Conservation (phyloP, 2,888 invertebrate genomes). For the Neelides folsomi region DNA sequence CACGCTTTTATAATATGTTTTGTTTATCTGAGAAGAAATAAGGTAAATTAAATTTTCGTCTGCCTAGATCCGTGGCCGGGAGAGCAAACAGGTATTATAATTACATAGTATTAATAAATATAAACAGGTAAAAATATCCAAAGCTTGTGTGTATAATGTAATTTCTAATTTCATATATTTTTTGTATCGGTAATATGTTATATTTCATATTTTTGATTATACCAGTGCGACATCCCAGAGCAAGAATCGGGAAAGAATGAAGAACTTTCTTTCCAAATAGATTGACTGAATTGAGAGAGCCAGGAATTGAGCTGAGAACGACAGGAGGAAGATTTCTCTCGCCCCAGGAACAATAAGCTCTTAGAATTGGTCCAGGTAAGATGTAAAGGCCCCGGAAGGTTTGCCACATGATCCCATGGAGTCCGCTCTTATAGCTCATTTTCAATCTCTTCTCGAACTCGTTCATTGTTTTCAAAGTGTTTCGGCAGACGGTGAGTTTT, state of each 20-base stretch:
- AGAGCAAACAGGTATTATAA: no score
- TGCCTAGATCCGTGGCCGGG: no score
- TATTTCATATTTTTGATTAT: neutral
- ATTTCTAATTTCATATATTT: no score
- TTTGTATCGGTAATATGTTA: no score
- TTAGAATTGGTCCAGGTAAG: conserved; percentile 24
- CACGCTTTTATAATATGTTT: no score
- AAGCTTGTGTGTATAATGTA: no score
- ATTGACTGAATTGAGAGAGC: conserved; percentile 19
- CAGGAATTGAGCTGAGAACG: conserved; percentile 29
- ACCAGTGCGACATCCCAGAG: conserved; percentile 27
- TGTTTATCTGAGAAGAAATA: no score
- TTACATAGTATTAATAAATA: no score
- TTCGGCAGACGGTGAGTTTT: conserved; percentile 25
- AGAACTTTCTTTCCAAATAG: conserved; percentile 24
- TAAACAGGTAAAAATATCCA: no score
- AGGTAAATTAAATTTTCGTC: no score
- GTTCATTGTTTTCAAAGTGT: conserved; percentile 12
- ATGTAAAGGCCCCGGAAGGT: conserved; percentile 28
- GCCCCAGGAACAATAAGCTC: conserved; percentile 29
- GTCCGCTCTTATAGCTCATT: conserved; percentile 24
- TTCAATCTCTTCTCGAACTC: conserved; percentile 28
- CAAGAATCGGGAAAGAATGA: conserved; percentile 23
- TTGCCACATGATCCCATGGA: conserved; percentile 33
- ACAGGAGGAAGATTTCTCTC: conserved; percentile 30